Conservation (phyloP, 2,888 invertebrate species). For the Platerodrilus igneus region DNA sequence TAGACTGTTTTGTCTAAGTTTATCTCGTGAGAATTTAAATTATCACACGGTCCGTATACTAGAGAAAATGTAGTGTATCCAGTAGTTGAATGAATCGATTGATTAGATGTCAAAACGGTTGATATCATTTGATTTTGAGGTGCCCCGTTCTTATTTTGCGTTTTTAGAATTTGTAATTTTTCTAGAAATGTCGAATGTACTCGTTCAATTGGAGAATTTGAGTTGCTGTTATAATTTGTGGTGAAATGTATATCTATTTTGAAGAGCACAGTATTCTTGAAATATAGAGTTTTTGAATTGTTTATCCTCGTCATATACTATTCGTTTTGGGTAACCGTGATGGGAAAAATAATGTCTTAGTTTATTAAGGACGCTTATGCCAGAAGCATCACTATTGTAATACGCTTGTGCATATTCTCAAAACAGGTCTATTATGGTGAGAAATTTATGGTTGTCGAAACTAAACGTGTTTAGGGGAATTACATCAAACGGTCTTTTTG, state of each 20-base stretch:
- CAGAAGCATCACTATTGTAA: slow-evolving; percentile 8
- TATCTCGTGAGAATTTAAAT: slow-evolving; percentile 18
- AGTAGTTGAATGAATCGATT: slow-evolving; percentile 17
- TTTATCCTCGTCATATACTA: slow-evolving; percentile 23
- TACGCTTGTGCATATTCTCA: slow-evolving; percentile 19
- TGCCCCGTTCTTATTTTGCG: slow-evolving; percentile 9
- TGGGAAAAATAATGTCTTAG: slow-evolving; percentile 16
- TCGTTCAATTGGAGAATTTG: slow-evolving; percentile 21
- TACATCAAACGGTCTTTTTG: no score
- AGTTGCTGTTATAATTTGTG: slow-evolving; percentile 14
- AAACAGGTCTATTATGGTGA: slow-evolving; percentile 20
- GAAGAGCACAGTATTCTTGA: slow-evolving; percentile 14
- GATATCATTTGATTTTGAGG: slow-evolving; percentile 14
- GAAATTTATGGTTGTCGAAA: slow-evolving; percentile 14
- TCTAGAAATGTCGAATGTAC: slow-evolving; percentile 19
- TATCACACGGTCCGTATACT: slow-evolving; percentile 11
- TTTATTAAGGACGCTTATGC: slow-evolving; percentile 15
- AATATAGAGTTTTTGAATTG: slow-evolving; percentile 23
- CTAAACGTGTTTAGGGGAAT: slow-evolving; percentile 13
- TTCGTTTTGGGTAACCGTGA: slow-evolving; percentile 18
- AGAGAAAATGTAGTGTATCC: slow-evolving; percentile 12
- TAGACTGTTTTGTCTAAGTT: slow-evolving; percentile 21
- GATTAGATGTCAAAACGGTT: slow-evolving; percentile 12
- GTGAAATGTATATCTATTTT: slow-evolving; percentile 22
- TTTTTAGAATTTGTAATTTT: slow-evolving; percentile 10